Evolutionary conservation across 2,797 vertebrate species (phyloP), one percentile per base, ranked within the genome.

Genomic region (Todus mexicanus): DNA sequence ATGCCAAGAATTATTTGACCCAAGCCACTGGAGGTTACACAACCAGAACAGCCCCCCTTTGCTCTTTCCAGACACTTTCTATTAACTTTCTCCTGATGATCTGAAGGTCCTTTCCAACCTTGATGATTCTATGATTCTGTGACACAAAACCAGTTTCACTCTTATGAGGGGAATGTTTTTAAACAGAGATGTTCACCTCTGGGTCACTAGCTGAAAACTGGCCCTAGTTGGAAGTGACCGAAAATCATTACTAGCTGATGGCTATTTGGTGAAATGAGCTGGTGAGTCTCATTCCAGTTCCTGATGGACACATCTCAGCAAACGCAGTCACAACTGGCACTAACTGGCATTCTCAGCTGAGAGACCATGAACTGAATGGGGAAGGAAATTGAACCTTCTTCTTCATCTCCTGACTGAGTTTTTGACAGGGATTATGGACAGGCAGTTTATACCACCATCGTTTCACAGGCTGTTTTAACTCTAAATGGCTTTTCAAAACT

Each of bases 161-260:
- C 73, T 48, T 78, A 71, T 64, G 63, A 87, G 35, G 40, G 47
- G 59, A 85, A 87, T 1, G 18, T 43, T 93, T 92, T 38, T 83
- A 42, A 92, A 61, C 42, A 72, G 57, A 87, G 43, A 70, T 89
- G 87, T 92, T 95, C 89, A 93, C 89, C 90, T 89, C 79, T 35
- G 60, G 89, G 95, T 95, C 94, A 86, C 63, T 25, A 78, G 76
- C 84, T 93, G 87, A 89, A 92, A 90, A 89, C 89, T 93, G 84
- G 87, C 79, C 89, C 95, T 94, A 75, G 78, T 84, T 94, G 84
- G 82, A 53, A 90, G 87, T 83, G 92, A 96, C 87, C 79, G 29
- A 94, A 95, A 96, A 96, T 95, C 94, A 88, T 95, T 93, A 94
- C 51, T 50, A 91, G 78, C 72, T 94, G 95, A 96, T 65, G 47